These are phyloP conservation scores for Brachyptera putata DNA, from an alignment of 2,888 invertebrate species.

Conservation along the genomic window DNA sequence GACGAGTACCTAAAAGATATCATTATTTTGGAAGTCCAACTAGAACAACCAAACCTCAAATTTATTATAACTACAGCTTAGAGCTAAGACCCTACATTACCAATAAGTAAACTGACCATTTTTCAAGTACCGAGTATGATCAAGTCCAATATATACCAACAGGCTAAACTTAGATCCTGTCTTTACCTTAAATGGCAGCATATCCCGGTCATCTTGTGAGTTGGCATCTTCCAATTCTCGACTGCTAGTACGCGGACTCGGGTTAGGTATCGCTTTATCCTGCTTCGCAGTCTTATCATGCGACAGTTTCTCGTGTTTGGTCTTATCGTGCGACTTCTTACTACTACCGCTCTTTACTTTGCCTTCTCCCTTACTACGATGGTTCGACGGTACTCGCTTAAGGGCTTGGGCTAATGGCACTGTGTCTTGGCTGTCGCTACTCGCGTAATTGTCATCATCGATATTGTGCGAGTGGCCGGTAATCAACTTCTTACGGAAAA, in stretches of 20 bases:
- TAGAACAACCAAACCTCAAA: too few relatives aligned
- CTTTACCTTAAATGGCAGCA: constrained; percentile 13
- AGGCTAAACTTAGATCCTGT: too few relatives aligned
- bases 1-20: too few relatives aligned
- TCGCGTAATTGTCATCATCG: background rate
- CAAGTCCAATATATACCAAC: too few relatives aligned
- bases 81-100: too few relatives aligned
- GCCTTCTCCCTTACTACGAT: background rate
- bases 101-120: too few relatives aligned
- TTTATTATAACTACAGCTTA: too few relatives aligned
- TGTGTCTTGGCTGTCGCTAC: constrained; percentile 18
- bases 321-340: background rate
- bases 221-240: background rate
- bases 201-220: constrained; percentile 1
- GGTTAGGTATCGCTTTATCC: background rate
- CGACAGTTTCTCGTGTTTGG: background rate
- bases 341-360: background rate
- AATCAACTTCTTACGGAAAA: constrained; percentile 26
- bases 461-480: background rate
- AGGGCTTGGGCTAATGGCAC: constrained; percentile 13
- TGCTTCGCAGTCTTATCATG: background rate
- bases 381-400: background rate
- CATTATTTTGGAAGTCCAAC: too few relatives aligned
- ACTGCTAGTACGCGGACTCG: background rate
- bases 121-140: too few relatives aligned